phyloP scores from a whole-genome alignment of 2,888 invertebrate species.

The Scaptomyza flava region DNA sequence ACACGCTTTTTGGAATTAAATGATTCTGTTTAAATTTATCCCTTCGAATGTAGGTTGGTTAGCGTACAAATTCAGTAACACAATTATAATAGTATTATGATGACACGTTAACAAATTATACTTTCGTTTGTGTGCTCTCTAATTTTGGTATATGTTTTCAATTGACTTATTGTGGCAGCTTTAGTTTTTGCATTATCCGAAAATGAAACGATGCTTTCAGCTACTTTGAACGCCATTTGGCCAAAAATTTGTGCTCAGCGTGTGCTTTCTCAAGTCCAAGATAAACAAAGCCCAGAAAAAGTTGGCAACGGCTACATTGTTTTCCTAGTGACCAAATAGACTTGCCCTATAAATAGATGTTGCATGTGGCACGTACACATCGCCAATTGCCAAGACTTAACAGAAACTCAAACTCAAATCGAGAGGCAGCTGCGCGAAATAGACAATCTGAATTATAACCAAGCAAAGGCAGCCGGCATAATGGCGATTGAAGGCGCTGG shows the following conservation, averaged over 20 bases:
- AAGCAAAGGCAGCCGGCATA: constrained; percentile 28
- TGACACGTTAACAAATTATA: background rate
- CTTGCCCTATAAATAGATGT: constrained; percentile 41
- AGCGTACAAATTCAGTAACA: no score
- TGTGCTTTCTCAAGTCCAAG: constrained; percentile 33
- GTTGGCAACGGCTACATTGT: constrained; percentile 56
- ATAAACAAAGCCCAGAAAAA: constrained; percentile 55
- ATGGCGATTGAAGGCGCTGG: constrained; percentile 20
- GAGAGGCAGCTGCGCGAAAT: constrained; percentile 77
- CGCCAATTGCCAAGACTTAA: constrained; percentile 46
- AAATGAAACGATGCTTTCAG: constrained; percentile 27
- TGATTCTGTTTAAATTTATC: background rate
- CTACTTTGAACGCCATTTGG: constrained; percentile 49
- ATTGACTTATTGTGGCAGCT: constrained; percentile 15
- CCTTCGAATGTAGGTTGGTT: background rate
- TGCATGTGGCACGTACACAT: constrained; percentile 52
- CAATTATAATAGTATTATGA: no score
- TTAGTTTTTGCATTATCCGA: constrained; percentile 28
- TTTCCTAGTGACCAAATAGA: constrained; percentile 44
- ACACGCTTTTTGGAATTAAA: background rate
- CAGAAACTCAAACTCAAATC: constrained; percentile 58
- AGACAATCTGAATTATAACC: constrained; percentile 78
- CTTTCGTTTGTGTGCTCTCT: background rate
- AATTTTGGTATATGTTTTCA: constrained; percentile 9
- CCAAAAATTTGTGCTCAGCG: constrained; percentile 32